Base-by-base conservation (phyloP, 1,140 invertebrate genomes). In the Drosophila malerkotliana region DNA sequence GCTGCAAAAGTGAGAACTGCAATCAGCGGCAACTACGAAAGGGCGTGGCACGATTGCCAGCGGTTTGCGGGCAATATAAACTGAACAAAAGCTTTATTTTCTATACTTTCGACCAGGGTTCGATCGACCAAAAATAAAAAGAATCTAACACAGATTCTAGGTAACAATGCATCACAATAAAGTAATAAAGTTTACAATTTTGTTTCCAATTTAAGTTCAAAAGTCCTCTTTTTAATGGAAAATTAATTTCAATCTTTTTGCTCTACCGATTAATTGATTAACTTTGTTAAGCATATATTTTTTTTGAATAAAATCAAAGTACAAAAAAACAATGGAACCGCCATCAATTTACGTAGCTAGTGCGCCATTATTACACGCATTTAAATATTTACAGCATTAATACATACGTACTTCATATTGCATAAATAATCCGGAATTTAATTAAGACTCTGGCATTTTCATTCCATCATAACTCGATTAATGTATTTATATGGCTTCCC, bases 351-450 rank as follows among this genome's bases (percentile, higher is more conserved):
- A 71, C 77, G 74, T 84, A 85, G 64, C 81, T 84, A 84, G 85
- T 73, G 63, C 77, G 68, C 44, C 49, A 62, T 80, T 81, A 81
- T 77, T 81, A 62, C 77, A 49, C 32, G 34, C 54, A 63, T 59
- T 84, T 74, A 76, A 71, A 77, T 83, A 77, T 88, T 88, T 64
- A 88, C 62, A 57, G 44, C 63, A 68, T 79, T 53, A 88, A 85
- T 81, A 61, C 68, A 87, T 81, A 61, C 68, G 69, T 62, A 77
- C 73, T 76, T 88, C 66, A 77, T 85, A 61, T 88, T 58, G 59
- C 83, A 88, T 83, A 79, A 79, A 83, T 88, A 88, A 88, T 77
- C 79, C 84, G 76, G 68, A 89, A 88, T 88, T 88, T 83, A 88
- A 88, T 88, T 88, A 83, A 77, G 72, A 71, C 49, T 57, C 63